Conservation (phyloP, 2,888 invertebrate species). For the Perizoma flavofasciatum region DNA sequence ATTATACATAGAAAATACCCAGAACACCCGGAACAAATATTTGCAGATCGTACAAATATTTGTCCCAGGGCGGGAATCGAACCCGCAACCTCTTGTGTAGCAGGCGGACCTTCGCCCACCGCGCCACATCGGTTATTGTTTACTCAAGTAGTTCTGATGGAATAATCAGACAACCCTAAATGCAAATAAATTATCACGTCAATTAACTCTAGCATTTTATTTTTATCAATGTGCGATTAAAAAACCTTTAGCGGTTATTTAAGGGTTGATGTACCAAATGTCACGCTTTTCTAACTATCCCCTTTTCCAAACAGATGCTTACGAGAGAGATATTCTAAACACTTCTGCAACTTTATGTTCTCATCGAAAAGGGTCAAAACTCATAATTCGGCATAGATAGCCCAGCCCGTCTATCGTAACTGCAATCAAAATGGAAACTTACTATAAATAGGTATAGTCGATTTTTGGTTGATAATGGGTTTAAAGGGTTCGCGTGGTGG, state of each 20-base stretch:
- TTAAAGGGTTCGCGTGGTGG: slow-evolving; percentile 40
- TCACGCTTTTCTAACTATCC: slow-evolving; percentile 56
- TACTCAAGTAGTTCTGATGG: background rate
- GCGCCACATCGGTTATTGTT: no score
- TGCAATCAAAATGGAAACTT: slow-evolving; percentile 9
- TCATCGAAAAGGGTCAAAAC: slow-evolving; percentile 1
- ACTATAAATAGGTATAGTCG: background rate
- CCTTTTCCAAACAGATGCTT: slow-evolving; percentile 66
- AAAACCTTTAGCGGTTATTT: slow-evolving; percentile 63
- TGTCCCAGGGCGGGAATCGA: no score
- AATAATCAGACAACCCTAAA: slow-evolving; percentile 12
- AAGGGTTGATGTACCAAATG: slow-evolving; percentile 66
- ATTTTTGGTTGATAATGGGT: slow-evolving; percentile 14
- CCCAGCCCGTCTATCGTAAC: background rate
- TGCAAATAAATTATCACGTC: slow-evolving; percentile 40
- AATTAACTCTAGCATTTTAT: slow-evolving; percentile 28
- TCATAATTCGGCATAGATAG: background rate
- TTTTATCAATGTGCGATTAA: slow-evolving; percentile 52
- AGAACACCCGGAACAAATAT: no score
- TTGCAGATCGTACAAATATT: no score
- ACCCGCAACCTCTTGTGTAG: no score
- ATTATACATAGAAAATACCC: no score
- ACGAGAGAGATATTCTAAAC: slow-evolving; percentile 31
- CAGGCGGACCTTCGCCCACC: no score
- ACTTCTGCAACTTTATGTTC: slow-evolving; percentile 10